Evolutionary conservation across 1,140 invertebrate species (phyloP), one percentile per base, ranked within the genome.

Genomic region (Pseudomyrmex gracilis): DNA sequence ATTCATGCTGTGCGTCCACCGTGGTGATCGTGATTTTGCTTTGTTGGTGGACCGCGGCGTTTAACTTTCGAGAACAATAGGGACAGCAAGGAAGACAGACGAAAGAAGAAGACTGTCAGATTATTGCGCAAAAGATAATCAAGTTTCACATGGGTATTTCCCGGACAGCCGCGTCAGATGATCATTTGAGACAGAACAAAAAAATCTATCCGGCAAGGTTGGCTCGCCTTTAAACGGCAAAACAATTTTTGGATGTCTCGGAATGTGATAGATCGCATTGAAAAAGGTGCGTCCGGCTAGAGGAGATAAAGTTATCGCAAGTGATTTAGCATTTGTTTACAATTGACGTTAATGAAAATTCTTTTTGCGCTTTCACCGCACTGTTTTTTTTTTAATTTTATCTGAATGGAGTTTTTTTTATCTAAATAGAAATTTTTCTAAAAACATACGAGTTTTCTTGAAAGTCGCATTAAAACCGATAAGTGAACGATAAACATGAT

Each of bases 131-230:
- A 80, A 82, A 86, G 82, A 57, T 82, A 89, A 89, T 83, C 85
- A 89, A 89, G 73, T 86, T 89, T 80, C 80, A 71, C 68, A 82
- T 87, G 87, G 87, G 87, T 80, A 84, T 89, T 89, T 74, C 87
- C 87, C 87, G 43, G 70, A 60, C 4, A 82, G 9, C 24, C 9
- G 66, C 87, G 70, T 89, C 87, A 87, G 24, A 63, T 53, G 12
- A 53, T 53, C 58, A 63, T 53, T 45, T 34, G 55, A 17, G 34
- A 34, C 34, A 66, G 45, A 51, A 34, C n/a, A n/a, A 68, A 0
- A 43, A 68, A 58, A 53, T 83, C 49, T 43, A 9, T 49, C n/a
- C 47, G 68, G 57, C 51, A 12, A 71, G 17, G 10, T n/a, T 10
- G 24, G n/a, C 34, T 34, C 7, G 20, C n/a, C 5, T 57, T 60